Percentiles rank a stretch among this genome's conserved stretches.
Conservation (phyloP, 2,113 vertebrate genomes). For the Macrotis lagotis region DNA sequence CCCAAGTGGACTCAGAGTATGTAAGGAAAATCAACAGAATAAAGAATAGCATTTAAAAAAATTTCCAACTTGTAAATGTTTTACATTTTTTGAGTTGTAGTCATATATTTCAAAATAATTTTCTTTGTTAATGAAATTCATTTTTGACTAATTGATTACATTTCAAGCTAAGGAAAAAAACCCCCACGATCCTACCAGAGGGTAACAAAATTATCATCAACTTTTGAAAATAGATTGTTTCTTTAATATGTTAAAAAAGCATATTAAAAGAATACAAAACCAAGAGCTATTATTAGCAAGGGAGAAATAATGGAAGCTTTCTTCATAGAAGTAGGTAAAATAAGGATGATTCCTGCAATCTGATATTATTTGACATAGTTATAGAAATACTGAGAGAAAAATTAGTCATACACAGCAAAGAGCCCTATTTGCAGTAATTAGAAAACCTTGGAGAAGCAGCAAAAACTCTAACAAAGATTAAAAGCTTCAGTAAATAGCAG, state of each 20-base stretch:
- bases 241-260: neutral
- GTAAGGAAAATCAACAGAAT: slow-evolving; percentile 49
- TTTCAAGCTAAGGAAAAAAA: neutral
- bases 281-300: neutral
- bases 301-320: neutral
- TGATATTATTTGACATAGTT: neutral
- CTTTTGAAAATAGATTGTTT: slow-evolving; percentile 3
- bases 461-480: neutral
- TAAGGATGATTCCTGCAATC: neutral
- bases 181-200: neutral
- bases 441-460: neutral
- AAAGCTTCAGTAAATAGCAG: neutral
- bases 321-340: neutral
- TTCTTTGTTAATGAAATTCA: slow-evolving; percentile 70
- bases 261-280: neutral
- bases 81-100: slow-evolving; percentile 25
- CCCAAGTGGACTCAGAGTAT: slow-evolving; percentile 75
- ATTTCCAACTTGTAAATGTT: slow-evolving; percentile 47
- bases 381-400: neutral
- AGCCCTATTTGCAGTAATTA: neutral
- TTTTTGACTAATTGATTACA: slow-evolving; percentile 63
- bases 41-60: slow-evolving; percentile 69
- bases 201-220: slow-evolving; percentile 9
- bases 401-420: neutral
- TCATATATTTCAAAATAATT: slow-evolving; percentile 66